phyloP scores from a whole-genome alignment of 2,888 invertebrate genomes.

The Neoscelio sp. region DNA sequence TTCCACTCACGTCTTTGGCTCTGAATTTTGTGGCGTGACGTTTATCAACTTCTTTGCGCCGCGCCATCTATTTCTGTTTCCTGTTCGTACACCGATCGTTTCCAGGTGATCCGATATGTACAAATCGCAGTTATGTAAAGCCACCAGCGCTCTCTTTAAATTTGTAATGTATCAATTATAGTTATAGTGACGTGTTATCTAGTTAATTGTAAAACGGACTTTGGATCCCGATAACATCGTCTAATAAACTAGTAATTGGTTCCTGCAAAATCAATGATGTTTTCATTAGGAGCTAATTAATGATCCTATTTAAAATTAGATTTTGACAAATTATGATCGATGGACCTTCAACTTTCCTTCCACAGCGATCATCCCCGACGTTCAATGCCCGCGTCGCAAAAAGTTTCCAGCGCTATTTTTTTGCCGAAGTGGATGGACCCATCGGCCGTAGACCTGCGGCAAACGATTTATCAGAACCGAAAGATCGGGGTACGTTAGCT shows the following conservation, averaged over 20 bases:
- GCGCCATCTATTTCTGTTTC: slow-evolving; percentile 28
- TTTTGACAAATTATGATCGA: slow-evolving; percentile 60
- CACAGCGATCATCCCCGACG: slow-evolving; percentile 47
- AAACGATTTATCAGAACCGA: slow-evolving; percentile 76
- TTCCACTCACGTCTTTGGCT: slow-evolving; percentile 47
- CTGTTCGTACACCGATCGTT: slow-evolving; percentile 12
- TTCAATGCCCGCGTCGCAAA: slow-evolving; percentile 50
- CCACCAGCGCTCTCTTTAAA: slow-evolving; percentile 17
- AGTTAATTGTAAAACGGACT: background rate
- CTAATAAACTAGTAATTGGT: slow-evolving; percentile 12
- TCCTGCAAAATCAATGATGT: slow-evolving; percentile 36
- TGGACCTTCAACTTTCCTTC: slow-evolving; percentile 7
- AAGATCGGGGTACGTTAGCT: slow-evolving; percentile 77
- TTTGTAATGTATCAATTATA: slow-evolving; percentile 37
- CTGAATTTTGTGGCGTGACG: slow-evolving; percentile 51
- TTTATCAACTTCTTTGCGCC: slow-evolving; percentile 37
- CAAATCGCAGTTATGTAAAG: slow-evolving; percentile 23
- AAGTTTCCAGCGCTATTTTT: background rate
- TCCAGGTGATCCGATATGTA: slow-evolving; percentile 32
- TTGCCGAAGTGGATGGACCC: slow-evolving; percentile 42
- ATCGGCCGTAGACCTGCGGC: slow-evolving; percentile 70
- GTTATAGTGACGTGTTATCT: too few relatives aligned
- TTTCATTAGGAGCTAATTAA: slow-evolving; percentile 51
- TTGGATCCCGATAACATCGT: slow-evolving; percentile 1
- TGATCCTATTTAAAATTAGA: slow-evolving; percentile 34